Conservation (phyloP, 2,113 vertebrate species). For the Etheostoma spectabile region DNA sequence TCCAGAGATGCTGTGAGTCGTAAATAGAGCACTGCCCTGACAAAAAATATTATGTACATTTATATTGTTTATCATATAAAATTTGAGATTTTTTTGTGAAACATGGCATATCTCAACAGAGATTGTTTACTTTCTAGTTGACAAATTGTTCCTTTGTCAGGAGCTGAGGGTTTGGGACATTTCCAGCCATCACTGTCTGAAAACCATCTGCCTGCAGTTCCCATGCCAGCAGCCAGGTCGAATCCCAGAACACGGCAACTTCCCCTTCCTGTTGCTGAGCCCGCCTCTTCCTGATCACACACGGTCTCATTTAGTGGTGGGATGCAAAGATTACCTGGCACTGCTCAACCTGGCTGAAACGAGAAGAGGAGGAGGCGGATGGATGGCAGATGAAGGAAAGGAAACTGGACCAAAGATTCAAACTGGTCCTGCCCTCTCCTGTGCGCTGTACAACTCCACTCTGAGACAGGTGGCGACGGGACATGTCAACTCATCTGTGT, state of each 20-base stretch:
- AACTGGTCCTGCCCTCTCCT: slow-evolving; percentile 22
- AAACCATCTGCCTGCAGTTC: slow-evolving; percentile 65
- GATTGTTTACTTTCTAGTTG: background rate
- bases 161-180: slow-evolving; percentile 76
- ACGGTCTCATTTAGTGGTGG: slow-evolving; percentile 48
- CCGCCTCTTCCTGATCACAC: slow-evolving; percentile 44
- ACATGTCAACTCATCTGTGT: slow-evolving; percentile 66
- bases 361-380: slow-evolving; percentile 18
- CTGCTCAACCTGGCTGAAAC: slow-evolving; percentile 57
- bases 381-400: slow-evolving; percentile 21
- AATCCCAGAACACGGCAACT: slow-evolving; percentile 69
- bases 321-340: slow-evolving; percentile 64
- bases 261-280: slow-evolving; percentile 68
- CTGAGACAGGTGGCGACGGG: slow-evolving; percentile 74
- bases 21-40: background rate
- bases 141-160: slow-evolving; percentile 33
- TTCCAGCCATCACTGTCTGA: slow-evolving; percentile 70
- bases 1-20: slow-evolving; percentile 71
- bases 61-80: background rate
- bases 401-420: background rate
- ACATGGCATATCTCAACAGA: background rate
- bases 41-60: too few relatives aligned
- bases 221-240: slow-evolving; percentile 57
- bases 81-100: background rate
- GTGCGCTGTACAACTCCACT: slow-evolving; percentile 67